Evolutionary conservation across 2,797 vertebrate species (phyloP).

Genomic region (Xenopus petersii): DNA sequence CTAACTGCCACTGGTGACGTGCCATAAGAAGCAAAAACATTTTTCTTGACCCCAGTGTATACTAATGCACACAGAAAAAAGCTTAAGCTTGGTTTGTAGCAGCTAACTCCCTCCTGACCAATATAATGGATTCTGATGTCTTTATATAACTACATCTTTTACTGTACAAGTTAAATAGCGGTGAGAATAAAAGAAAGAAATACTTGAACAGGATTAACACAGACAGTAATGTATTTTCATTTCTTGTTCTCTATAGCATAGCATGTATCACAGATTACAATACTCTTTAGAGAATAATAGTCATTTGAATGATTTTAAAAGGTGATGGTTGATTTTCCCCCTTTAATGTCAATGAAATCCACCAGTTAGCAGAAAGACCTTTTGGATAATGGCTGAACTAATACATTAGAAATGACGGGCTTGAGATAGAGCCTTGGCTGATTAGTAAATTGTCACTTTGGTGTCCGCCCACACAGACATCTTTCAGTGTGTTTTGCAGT

Average conservation of each 20-base stretch:
- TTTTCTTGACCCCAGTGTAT: too few species aligned
- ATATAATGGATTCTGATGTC: too few species aligned
- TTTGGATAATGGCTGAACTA: conserved; percentile 55
- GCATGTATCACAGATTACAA: neutral
- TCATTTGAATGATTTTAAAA: conserved; percentile 11
- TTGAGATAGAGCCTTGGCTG: conserved; percentile 53
- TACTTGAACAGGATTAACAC: too few species aligned
- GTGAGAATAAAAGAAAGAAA: too few species aligned
- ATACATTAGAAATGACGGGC: conserved; percentile 53
- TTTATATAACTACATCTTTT: too few species aligned
- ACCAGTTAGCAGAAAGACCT: conserved; percentile 53
- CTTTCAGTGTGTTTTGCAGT: conserved; percentile 51
- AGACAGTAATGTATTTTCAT: too few species aligned
- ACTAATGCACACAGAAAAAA: too few species aligned
- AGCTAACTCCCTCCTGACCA: too few species aligned
- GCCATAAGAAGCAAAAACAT: too few species aligned
- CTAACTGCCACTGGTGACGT: too few species aligned
- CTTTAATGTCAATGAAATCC: conserved; percentile 49
- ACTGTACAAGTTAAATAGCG: too few species aligned
- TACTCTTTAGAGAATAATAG: conserved; percentile 13
- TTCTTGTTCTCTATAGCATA: neutral
- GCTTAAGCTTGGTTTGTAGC: too few species aligned
- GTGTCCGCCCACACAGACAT: conserved; percentile 62
- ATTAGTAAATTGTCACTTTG: conserved; percentile 59
- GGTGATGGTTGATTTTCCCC: conserved; percentile 13